Evolutionary conservation across 1,140 invertebrate species (phyloP), one percentile per base, ranked within the genome.

Genomic region (Drosophila carrolli): DNA sequence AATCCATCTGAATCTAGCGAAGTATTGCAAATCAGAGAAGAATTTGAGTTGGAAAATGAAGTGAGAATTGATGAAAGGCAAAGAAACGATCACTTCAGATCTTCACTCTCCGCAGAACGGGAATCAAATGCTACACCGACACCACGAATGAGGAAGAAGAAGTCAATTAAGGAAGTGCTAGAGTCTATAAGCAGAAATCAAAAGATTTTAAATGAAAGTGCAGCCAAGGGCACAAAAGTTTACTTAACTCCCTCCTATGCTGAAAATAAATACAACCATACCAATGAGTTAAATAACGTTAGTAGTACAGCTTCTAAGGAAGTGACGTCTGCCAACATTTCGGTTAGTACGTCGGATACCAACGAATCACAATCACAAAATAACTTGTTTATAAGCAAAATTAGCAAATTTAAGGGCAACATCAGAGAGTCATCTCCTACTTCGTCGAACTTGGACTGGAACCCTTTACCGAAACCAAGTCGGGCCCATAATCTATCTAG

Each of bases 141-240:
- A 3, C 48, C 46, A 10, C 54, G 50, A 9, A 40, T 67, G 48
- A 38, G 43, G 2, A 86, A 91, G 57, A 63, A 58, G 11, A 90
- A 84, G 67, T 92, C 92, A 0, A 90, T 92, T 1, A 91, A 91
- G 35, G 91, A 92, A 43, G 91, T 92, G 29, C 92, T 92, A 46
- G 92, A 92, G 51, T 92, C 92, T 9, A 92, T 92, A 11, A 92
- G 91, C 70, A 70, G 88, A 32, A 91, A 89, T 68, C 92, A 92
- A 58, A 60, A 78, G 57, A 51, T 92, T 6, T 65, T 92, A n/a
- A 82, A 91, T 62, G 84, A 91, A 10, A 91, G 85, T 54, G 78
- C 85, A 10, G 75, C 86, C 3, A 91, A 91, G 54, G 84, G 86
- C 38, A 75, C 71, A 38, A 63, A 65, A 19, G 47, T 62, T 6